These are phyloP conservation scores for Ophiodon elongatus DNA, from an alignment of 2,113 vertebrate species.

Conservation along the genomic window DNA sequence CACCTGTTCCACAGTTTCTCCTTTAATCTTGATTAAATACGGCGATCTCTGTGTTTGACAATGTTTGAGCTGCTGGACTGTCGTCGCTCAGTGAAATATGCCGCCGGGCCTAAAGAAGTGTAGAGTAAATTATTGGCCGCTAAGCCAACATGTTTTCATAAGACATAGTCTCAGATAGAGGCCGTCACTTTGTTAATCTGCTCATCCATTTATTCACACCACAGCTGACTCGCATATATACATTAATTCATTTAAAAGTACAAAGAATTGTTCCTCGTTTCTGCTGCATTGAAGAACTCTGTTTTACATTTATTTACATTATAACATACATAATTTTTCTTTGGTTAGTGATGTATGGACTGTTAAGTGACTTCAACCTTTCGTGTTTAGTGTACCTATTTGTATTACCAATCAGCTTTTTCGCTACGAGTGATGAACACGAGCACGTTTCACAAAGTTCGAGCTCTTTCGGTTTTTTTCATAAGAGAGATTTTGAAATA, in stretches of 20 bases:
- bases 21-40: constrained; percentile 63
- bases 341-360: neutral
- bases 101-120: neutral
- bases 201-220: constrained; percentile 31
- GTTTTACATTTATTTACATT: neutral
- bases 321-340: neutral
- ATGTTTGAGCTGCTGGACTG: constrained; percentile 36
- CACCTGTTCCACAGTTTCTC: constrained; percentile 34
- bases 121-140: constrained; percentile 42
- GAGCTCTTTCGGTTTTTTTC: neutral
- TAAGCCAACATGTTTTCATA: constrained; percentile 38
- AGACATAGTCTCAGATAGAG: constrained; percentile 10
- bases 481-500: neutral
- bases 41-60: constrained; percentile 50
- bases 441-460: neutral
- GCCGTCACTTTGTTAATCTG: constrained; percentile 39
- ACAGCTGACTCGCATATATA: constrained; percentile 12
- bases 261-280: neutral
- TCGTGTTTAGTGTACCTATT: neutral
- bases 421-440: neutral
- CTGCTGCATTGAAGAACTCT: neutral
- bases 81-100: constrained; percentile 27
- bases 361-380: neutral
- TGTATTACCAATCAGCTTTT: neutral
- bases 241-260: neutral